A percentile compares a stretch with the other conserved stretches of the same genome.
Conservation (phyloP, 1,140 invertebrate species). For the Grapholita molesta region DNA sequence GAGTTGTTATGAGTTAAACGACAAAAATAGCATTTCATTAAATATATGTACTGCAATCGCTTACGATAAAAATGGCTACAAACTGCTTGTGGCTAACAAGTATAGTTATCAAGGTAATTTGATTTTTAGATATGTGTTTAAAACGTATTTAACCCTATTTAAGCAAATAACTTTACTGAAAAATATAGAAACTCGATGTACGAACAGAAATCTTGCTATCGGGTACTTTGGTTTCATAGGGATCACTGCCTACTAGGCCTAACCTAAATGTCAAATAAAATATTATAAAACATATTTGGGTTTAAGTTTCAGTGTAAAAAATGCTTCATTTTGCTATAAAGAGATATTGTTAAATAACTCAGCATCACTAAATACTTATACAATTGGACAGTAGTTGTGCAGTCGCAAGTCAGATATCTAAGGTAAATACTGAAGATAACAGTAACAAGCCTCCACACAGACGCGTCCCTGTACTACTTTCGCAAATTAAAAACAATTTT, state of each 20-base stretch:
- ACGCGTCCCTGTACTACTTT: slow-evolving; percentile 15
- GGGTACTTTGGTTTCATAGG: too few relatives aligned
- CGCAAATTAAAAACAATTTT: slow-evolving; percentile 4
- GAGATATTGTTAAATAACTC: background rate
- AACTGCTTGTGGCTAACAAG: too few relatives aligned
- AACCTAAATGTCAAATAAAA: too few relatives aligned
- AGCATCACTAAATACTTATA: background rate
- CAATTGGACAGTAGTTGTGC: background rate
- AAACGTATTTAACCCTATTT: too few relatives aligned
- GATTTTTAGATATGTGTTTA: too few relatives aligned
- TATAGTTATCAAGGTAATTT: too few relatives aligned
- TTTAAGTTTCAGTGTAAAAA: too few relatives aligned
- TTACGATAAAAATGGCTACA: background rate
- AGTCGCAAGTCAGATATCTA: background rate
- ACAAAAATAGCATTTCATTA: background rate
- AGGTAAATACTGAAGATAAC: slow-evolving; percentile 8
- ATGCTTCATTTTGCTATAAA: background rate
- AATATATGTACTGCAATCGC: background rate
- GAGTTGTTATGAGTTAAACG: slow-evolving; percentile 4
- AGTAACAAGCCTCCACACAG: background rate
- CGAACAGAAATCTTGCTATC: too few relatives aligned
- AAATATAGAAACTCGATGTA: too few relatives aligned
- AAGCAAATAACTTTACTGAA: too few relatives aligned
- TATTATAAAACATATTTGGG: too few relatives aligned
- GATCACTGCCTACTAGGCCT: too few relatives aligned